Conservation (phyloP, 35 echinoderm and acorn worm species). For the Hemicentrotus pulcherrimus region DNA sequence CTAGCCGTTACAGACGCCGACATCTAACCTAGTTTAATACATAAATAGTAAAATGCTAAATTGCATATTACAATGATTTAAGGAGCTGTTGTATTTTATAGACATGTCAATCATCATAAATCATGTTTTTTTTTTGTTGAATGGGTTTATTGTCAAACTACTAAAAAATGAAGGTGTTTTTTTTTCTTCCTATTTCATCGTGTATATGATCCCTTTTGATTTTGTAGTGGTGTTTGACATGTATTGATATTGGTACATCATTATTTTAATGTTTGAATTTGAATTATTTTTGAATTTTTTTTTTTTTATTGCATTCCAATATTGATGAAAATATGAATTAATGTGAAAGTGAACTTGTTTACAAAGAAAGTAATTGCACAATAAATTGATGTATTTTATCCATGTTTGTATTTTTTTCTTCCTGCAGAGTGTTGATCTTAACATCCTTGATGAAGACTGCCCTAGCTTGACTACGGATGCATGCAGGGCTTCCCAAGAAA, state of each 20-base stretch:
- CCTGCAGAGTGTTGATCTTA: slow-evolving; percentile 70
- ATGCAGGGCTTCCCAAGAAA: slow-evolving; percentile 61
- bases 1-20: not conserved
- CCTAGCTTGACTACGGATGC: slow-evolving; percentile 17
- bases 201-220: not conserved
- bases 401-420: not conserved
- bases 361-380: not conserved
- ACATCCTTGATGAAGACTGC: slow-evolving; percentile 73
- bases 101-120: slow-evolving; percentile 13
- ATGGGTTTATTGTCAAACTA: not conserved
- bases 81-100: not conserved
- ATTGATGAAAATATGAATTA: too few relatives aligned
- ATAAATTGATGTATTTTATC: not conserved
- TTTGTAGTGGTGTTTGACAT: not conserved
- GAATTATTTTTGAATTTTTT: too few relatives aligned
- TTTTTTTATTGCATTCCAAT: too few relatives aligned
- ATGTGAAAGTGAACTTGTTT: not conserved
- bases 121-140: not conserved
- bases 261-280: too few relatives aligned
- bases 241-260: not conserved
- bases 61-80: not conserved
- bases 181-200: not conserved
- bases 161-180: not conserved
- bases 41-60: not conserved
- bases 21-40: not conserved